Conservation (phyloP, 2,113 vertebrate species). For the Neofelis nebulosa region DNA sequence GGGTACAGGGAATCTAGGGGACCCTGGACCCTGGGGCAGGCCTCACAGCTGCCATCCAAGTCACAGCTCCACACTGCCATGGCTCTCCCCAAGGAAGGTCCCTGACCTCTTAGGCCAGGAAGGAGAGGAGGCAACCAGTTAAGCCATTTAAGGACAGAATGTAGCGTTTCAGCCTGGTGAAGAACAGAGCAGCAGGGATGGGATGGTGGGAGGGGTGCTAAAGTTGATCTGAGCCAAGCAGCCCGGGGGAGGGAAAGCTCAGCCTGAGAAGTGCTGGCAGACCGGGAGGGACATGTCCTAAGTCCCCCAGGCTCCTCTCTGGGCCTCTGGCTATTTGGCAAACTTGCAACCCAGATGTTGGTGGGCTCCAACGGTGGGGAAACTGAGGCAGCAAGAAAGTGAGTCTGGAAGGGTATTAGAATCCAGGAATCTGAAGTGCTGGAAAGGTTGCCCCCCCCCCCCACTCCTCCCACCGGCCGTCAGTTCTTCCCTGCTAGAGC, state of each 20-base stretch:
- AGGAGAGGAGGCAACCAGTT: constrained; percentile 34
- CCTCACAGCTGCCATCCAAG: background rate
- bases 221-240: background rate
- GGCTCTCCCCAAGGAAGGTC: constrained; percentile 6
- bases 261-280: background rate
- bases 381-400: constrained; percentile 7
- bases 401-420: background rate
- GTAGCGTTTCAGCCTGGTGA: constrained; percentile 4
- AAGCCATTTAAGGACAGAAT: constrained; percentile 51
- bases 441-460: background rate
- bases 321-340: background rate
- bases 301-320: background rate
- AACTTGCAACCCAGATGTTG: background rate
- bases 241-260: background rate
- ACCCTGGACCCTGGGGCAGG: background rate
- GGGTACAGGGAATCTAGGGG: background rate
- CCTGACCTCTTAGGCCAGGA: constrained; percentile 22
- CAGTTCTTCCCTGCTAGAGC: background rate
- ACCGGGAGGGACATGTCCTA: background rate
- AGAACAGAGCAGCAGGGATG: constrained; percentile 29
- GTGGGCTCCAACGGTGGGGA: background rate
- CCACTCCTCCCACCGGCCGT: background rate
- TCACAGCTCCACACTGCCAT: background rate
- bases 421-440: background rate
- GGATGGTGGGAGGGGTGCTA: background rate